These are phyloP conservation scores for Chrysaora quinquecirrha DNA, from an alignment of 30 jellyfish, hydroid and myxozoan genomes.

Conservation along the genomic window DNA sequence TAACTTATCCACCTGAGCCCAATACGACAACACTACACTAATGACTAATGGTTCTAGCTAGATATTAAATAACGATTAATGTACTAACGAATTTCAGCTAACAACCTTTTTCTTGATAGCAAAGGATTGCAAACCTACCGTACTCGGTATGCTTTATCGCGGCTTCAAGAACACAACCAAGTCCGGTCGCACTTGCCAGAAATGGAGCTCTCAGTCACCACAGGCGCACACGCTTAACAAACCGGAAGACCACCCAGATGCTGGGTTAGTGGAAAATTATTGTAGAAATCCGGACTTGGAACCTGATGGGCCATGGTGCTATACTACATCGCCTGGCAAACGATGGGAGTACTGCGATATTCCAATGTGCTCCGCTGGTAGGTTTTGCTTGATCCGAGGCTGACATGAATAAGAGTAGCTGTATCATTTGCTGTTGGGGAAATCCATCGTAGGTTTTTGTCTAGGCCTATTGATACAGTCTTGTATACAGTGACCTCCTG, in stretches of 20 bases:
- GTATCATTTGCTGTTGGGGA: too few relatives aligned
- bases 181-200: constrained; percentile 70
- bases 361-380: constrained; percentile 57
- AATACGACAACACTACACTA: too few relatives aligned
- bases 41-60: too few relatives aligned
- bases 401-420: too few relatives aligned
- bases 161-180: constrained; percentile 52
- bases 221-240: constrained; percentile 30
- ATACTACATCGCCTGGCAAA: constrained; percentile 57
- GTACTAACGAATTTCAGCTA: constrained; percentile 20
- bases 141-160: constrained; percentile 47
- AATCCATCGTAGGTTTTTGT: too few relatives aligned
- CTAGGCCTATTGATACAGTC: too few relatives aligned
- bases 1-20: too few relatives aligned
- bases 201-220: constrained; percentile 67
- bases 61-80: background rate
- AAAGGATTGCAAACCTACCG: constrained; percentile 55
- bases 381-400: constrained; percentile 54
- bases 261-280: constrained; percentile 59
- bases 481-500: too few relatives aligned
- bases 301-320: constrained; percentile 80
- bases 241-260: constrained; percentile 38
- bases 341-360: constrained; percentile 74
- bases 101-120: constrained; percentile 73
- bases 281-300: constrained; percentile 80